Percentiles rank a stretch among this genome's conserved stretches.
Conservation (phyloP, 23 tunicate genomes). For the Trididemnum nubilum region DNA sequence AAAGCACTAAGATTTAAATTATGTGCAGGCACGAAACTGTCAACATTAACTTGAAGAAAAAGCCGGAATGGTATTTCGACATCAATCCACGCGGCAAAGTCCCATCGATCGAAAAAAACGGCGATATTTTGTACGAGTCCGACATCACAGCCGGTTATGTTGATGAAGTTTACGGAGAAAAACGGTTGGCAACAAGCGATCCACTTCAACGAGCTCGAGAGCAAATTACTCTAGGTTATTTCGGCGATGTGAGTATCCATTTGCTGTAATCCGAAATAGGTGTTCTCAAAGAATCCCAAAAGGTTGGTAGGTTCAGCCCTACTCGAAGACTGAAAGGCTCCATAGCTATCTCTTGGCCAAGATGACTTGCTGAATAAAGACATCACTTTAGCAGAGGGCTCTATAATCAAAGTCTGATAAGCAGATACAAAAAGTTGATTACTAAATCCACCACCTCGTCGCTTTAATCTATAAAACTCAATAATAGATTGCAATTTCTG, state of each 20-base stretch:
- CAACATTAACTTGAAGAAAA: conserved; percentile 72
- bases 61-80: conserved; percentile 81
- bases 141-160: conserved; percentile 62
- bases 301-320: too few relatives aligned
- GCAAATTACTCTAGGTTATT: conserved; percentile 37
- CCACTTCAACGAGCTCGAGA: conserved; percentile 59
- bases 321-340: too few relatives aligned
- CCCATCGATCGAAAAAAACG: conserved; percentile 72
- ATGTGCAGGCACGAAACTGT: conserved; percentile 76
- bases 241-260: conserved; percentile 54
- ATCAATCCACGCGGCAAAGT: conserved; percentile 79
- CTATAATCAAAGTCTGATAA: too few relatives aligned
- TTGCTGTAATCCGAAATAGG: too few relatives aligned
- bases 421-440: not conserved
- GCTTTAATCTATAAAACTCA: too few relatives aligned
- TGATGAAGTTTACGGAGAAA: conserved; percentile 61
- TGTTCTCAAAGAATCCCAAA: not conserved
- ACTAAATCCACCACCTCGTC: too few relatives aligned
- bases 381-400: too few relatives aligned
- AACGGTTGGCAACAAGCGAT: conserved; percentile 35
- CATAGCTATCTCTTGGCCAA: too few relatives aligned
- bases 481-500: too few relatives aligned
- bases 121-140: conserved; percentile 63
- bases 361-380: not conserved
- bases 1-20: too few relatives aligned